phyloP scores from a whole-genome alignment of 2,888 invertebrate species.

The Xanthia togata region DNA sequence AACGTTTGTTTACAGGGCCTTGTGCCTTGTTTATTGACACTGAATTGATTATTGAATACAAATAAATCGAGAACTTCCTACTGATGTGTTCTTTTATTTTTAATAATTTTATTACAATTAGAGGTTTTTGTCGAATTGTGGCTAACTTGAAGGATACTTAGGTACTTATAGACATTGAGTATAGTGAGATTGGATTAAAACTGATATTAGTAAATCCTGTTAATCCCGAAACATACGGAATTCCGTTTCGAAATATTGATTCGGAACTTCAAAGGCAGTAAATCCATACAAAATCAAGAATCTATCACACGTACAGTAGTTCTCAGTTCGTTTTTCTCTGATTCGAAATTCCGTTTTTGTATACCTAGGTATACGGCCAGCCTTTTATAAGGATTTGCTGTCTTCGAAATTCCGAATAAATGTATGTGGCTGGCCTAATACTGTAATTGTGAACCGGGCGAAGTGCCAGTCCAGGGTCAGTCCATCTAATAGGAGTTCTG shows the following conservation, averaged over 20 bases:
- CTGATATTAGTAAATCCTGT: not conserved
- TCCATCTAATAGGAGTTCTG: not conserved
- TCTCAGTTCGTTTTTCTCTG: no score
- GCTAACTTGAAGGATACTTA: not conserved
- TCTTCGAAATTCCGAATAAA: no score
- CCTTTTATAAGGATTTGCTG: no score
- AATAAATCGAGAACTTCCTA: slow-evolving; percentile 48
- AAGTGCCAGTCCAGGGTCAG: not conserved
- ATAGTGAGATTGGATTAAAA: not conserved
- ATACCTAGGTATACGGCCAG: no score
- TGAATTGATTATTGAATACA: slow-evolving; percentile 63
- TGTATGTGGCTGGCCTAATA: not conserved
- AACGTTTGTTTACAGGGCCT: slow-evolving; percentile 52
- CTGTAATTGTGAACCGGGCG: not conserved
- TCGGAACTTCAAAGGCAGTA: no score
- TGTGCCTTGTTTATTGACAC: slow-evolving; percentile 43
- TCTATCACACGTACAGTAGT: no score
- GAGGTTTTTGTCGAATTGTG: not conserved
- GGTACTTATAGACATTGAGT: no score
- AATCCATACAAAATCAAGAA: no score
- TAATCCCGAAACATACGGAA: not conserved
- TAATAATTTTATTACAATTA: not conserved
- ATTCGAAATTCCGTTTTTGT: no score
- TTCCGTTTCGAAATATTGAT: no score
- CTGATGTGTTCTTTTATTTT: not conserved